Evolutionary conservation across 1,140 invertebrate genomes (phyloP).

Genomic region (Pogonus chalceus): DNA sequence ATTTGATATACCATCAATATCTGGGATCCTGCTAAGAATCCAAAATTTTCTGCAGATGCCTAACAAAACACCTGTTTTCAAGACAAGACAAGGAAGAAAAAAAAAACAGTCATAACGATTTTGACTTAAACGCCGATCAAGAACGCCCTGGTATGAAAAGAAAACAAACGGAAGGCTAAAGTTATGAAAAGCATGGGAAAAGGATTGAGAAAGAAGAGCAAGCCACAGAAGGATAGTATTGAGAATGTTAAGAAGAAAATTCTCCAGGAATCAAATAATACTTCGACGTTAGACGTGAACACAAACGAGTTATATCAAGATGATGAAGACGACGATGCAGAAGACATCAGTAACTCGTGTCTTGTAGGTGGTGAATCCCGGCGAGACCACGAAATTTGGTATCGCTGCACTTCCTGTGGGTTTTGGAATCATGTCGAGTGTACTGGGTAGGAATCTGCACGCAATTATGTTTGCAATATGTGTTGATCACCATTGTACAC

Average conservation of each 20-base stretch:
- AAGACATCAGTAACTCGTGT: constrained; percentile 24
- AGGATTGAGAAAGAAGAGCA: constrained; percentile 4
- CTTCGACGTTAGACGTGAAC: constrained; percentile 22
- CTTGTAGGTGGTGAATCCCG: constrained; percentile 15
- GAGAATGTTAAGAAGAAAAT: constrained; percentile 14
- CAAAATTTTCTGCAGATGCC: too few species aligned
- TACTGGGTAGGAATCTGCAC: constrained; percentile 15
- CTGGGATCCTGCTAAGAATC: too few species aligned
- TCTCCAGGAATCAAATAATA: constrained; percentile 26
- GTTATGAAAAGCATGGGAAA: too few species aligned
- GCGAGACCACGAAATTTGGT: constrained; percentile 15
- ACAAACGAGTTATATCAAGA: constrained; percentile 26
- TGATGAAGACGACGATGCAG: constrained; percentile 24
- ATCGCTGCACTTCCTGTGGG: constrained; percentile 16
- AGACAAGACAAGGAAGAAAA: constrained; percentile 9
- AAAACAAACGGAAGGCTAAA: too few species aligned
- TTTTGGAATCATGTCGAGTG: constrained; percentile 17
- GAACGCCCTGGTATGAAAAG: constrained; percentile 10
- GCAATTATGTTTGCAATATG: constrained; percentile 14
- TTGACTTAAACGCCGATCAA: not conserved
- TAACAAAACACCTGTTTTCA: too few species aligned
- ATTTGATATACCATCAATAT: too few species aligned
- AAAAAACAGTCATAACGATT: constrained; percentile 1
- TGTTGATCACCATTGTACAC: too few species aligned
- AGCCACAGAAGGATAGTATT: constrained; percentile 6